These are phyloP conservation scores for Neoarius graeffei DNA, from an alignment of 2,113 vertebrate species.

Conservation along the genomic window DNA sequence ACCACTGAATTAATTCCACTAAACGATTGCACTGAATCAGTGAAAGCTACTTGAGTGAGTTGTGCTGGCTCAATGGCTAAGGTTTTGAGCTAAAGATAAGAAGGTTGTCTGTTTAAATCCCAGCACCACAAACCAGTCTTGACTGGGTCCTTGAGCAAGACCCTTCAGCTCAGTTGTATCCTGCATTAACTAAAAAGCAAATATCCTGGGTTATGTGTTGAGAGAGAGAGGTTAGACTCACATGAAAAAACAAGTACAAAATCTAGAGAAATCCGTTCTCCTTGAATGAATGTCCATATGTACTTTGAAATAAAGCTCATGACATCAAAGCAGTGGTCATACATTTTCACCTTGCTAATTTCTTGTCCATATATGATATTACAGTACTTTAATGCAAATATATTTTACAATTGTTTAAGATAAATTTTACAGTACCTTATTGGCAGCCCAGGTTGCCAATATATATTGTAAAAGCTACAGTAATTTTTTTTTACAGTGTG, in stretches of 20 bases:
- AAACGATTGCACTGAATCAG: too few species aligned
- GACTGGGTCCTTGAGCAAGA: too few species aligned
- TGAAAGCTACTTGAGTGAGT: too few species aligned
- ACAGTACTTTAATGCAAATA: neutral
- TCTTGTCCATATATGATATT: neutral
- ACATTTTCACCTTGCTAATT: neutral
- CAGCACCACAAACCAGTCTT: too few species aligned
- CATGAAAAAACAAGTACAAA: neutral
- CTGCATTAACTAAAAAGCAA: too few species aligned
- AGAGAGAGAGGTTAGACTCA: neutral
- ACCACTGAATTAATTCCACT: too few species aligned
- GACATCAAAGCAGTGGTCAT: neutral
- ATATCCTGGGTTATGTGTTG: too few species aligned
- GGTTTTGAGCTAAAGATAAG: too few species aligned
- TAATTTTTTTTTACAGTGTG: neutral
- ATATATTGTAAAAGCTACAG: neutral
- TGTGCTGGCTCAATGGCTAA: too few species aligned
- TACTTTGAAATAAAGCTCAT: neutral
- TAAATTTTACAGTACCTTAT: too few species aligned
- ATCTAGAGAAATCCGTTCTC: neutral
- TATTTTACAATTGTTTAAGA: neutral
- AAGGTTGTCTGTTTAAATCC: too few species aligned
- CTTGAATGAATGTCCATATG: neutral
- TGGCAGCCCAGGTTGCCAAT: neutral
- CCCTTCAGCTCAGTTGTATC: too few species aligned